Conservation (phyloP, 1,140 invertebrate genomes). For the Ceratina australensis region DNA sequence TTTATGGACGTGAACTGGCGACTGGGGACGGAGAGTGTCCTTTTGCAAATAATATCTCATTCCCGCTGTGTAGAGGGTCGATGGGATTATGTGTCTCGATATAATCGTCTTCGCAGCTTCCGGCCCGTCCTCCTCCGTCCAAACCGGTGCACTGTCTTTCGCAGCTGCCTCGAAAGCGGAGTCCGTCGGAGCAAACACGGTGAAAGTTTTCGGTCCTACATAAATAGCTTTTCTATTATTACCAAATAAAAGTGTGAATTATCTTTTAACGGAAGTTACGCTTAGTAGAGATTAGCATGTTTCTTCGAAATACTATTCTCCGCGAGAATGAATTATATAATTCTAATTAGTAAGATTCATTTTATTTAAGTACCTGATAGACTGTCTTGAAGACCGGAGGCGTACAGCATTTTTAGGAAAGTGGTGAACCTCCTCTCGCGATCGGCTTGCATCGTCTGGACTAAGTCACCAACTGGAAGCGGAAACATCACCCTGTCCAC, state of each 20-base stretch:
- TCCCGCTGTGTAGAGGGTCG: conserved; percentile 89
- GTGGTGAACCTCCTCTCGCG: conserved; percentile 88
- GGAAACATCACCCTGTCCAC: conserved; percentile 94
- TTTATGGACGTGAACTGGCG: conserved; percentile 85
- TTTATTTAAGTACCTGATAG: conserved; percentile 81
- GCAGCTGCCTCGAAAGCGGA: conserved; percentile 83
- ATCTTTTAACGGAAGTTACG: no score
- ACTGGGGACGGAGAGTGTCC: conserved; percentile 84
- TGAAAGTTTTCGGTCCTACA: conserved; percentile 88
- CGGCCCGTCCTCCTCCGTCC: conserved; percentile 76
- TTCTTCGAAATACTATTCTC: neutral
- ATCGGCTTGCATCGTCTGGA: conserved; percentile 90
- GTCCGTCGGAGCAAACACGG: conserved; percentile 91
- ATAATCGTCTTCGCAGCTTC: conserved; percentile 87
- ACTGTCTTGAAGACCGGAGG: conserved; percentile 86
- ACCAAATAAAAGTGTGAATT: neutral
- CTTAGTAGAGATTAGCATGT: no score
- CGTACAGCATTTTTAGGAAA: conserved; percentile 87
- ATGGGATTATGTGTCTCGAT: conserved; percentile 88
- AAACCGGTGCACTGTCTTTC: conserved; percentile 78
- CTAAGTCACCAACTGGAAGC: conserved; percentile 89
- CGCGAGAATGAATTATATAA: neutral
- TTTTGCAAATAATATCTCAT: conserved; percentile 92
- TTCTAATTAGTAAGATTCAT: neutral
- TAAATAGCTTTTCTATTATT: neutral